phyloP scores from a whole-genome alignment of 2,113 vertebrate genomes.

The Heterotilapia buettikoferi region DNA sequence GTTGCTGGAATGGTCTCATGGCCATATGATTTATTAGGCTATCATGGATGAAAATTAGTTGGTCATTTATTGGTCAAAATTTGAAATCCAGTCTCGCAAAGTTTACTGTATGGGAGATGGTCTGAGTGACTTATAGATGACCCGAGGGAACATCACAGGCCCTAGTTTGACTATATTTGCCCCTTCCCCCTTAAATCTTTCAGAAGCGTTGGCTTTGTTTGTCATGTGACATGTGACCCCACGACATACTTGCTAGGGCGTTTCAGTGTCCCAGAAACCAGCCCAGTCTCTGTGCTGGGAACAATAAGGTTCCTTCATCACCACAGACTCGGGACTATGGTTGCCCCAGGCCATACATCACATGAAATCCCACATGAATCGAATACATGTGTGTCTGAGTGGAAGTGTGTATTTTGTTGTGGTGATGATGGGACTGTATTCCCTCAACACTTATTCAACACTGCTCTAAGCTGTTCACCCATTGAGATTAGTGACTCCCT shows the following conservation, averaged over 20 bases:
- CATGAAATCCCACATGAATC: constrained; percentile 57
- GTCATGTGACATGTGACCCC: constrained; percentile 51
- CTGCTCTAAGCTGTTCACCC: constrained; percentile 42
- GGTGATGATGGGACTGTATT: constrained; percentile 35
- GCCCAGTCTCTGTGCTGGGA: constrained; percentile 34
- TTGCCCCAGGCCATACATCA: constrained; percentile 56
- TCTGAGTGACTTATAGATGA: not conserved
- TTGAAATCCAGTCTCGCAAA: not conserved
- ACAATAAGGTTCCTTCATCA: constrained; percentile 59
- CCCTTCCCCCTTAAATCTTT: constrained; percentile 5
- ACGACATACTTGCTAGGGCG: constrained; percentile 14
- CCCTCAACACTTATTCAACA: constrained; percentile 40
- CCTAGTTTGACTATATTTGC: not conserved
- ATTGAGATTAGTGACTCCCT: constrained; percentile 48
- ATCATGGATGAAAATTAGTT: not conserved
- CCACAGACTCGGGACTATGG: constrained; percentile 34
- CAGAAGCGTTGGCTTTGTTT: constrained; percentile 18
- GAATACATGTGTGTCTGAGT: not conserved
- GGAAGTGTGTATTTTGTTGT: not conserved
- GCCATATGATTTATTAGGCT: not conserved
- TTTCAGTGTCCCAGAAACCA: constrained; percentile 55
- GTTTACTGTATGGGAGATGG: not conserved
- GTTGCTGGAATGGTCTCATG: not conserved
- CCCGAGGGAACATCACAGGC: not conserved
- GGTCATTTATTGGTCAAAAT: not conserved